Base-by-base conservation (phyloP, 2,888 invertebrate species). In the Mythimna vitellina region DNA sequence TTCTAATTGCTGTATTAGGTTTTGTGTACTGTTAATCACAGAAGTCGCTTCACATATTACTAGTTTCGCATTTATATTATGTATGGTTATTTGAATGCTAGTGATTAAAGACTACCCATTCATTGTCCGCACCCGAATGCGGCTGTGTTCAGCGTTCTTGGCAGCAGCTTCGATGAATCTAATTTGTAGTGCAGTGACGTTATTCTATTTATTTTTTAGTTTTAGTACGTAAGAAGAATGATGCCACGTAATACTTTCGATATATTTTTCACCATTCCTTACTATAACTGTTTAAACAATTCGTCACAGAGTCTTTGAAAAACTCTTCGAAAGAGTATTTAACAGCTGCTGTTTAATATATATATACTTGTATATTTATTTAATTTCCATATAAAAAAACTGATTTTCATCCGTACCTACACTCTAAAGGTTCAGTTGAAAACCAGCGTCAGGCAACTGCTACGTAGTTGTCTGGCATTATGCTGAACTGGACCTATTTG, bases 91-190 rank as follows among this genome's bases (percentile, higher is more conserved):
- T 56, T 42, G 35, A 35, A 12, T 49, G 35, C 42, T 9, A 49
- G 4, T 54, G 22, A 0, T 4, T 51, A 14, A 14, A 51, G n/a
- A 0, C 9, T 60, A 7, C 22, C 10, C 25, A 58, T 58, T 73
- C n/a, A 65, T 20, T 65, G 20, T 57, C 14, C 32, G 32, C 56
- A 57, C 53, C 14, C 14, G 46, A 56, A 76, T 73, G 51, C 69
- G 32, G 35, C 14, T 54, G 22, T 60, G 7, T 49, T 53, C 12
- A 32, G 17, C 4, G n/a, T 65, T 79, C n/a, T 79, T 78, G 68
- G 61, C 74, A 79, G 25, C 51, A 51, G 25, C n/a, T 7, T 22
- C 17, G 12, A 64, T 57, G 17, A 35, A 6, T 53, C 58, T 64
- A 32, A 25, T 22, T 20, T 9, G 20, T n/a, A 54, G 8, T 56